These are phyloP conservation scores for Isaurus tuberculatus DNA, from an alignment of 92 coral and sea anemone genomes.

Conservation along the genomic window DNA sequence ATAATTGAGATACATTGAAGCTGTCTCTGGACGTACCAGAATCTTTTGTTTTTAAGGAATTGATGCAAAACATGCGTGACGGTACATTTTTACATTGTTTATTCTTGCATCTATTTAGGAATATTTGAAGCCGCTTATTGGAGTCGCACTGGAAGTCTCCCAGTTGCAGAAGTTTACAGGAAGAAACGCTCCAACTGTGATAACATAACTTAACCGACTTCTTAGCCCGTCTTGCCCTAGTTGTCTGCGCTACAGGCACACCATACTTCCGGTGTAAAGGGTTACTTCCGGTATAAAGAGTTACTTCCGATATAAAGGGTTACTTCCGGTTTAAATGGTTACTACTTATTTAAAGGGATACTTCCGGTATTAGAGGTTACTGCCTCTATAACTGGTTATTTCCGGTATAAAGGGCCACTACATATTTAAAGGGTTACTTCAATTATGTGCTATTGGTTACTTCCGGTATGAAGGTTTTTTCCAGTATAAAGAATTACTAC, in stretches of 20 bases:
- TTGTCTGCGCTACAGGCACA: too few species aligned
- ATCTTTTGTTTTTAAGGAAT: too few species aligned
- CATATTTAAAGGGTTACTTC: too few species aligned
- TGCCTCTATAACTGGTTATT: background rate
- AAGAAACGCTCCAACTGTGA: slow-evolving; percentile 87
- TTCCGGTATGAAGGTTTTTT: too few species aligned
- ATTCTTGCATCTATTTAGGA: slow-evolving; percentile 55
- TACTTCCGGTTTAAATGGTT: background rate
- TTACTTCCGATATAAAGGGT: background rate
- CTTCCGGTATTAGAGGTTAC: background rate
- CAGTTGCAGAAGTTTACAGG: slow-evolving; percentile 86
- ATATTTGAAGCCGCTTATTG: slow-evolving; percentile 83
- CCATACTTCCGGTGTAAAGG: background rate
- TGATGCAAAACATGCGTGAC: background rate
- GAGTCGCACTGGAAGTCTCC: slow-evolving; percentile 86
- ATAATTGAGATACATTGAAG: too few species aligned
- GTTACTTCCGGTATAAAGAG: background rate
- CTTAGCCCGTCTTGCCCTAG: too few species aligned
- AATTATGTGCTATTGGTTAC: too few species aligned
- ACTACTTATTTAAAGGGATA: background rate
- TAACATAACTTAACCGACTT: slow-evolving; percentile 60
- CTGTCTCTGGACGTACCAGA: too few species aligned
- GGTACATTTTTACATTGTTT: background rate
- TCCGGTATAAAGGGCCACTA: background rate
- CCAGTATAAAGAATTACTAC: too few species aligned